Evolutionary conservation across 2,888 invertebrate genomes (phyloP).

Genomic region (Amphimallon solstitiale): DNA sequence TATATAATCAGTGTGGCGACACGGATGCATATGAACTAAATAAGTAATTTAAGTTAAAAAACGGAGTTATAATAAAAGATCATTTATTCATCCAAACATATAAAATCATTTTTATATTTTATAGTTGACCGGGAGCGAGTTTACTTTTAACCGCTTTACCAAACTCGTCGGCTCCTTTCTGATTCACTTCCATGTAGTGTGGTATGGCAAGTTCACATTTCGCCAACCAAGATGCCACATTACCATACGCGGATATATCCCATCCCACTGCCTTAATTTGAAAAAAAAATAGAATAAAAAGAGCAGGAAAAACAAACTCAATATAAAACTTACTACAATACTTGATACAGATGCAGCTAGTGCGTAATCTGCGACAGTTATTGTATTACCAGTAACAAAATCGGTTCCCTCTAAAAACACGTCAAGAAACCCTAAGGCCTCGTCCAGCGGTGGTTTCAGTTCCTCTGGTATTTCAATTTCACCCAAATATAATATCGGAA

Average conservation of each 20-base stretch:
- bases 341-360: conserved; percentile 68
- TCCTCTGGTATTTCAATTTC: conserved; percentile 67
- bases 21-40: no score
- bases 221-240: conserved; percentile 70
- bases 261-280: conserved; percentile 68
- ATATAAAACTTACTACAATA: conserved; percentile 67
- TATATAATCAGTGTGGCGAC: no score
- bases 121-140: conserved; percentile 61
- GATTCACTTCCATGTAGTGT: conserved; percentile 68
- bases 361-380: conserved; percentile 74
- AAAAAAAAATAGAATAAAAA: conserved; percentile 32
- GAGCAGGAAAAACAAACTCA: no score
- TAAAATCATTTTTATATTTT: conserved; percentile 34
- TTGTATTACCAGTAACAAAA: conserved; percentile 71
- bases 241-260: conserved; percentile 68
- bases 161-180: conserved; percentile 69
- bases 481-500: conserved; percentile 70
- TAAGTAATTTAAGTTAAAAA: no score
- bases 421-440: conserved; percentile 70
- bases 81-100: not conserved
- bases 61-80: not conserved
- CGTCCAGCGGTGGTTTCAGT: conserved; percentile 67
- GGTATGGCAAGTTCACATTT: conserved; percentile 68
- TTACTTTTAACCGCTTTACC: conserved; percentile 70
- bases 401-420: conserved; percentile 68